A percentile compares a stretch with the other conserved stretches of the same genome.
Conservation (phyloP, 2,888 invertebrate species). For the Polydesmus complanatus region DNA sequence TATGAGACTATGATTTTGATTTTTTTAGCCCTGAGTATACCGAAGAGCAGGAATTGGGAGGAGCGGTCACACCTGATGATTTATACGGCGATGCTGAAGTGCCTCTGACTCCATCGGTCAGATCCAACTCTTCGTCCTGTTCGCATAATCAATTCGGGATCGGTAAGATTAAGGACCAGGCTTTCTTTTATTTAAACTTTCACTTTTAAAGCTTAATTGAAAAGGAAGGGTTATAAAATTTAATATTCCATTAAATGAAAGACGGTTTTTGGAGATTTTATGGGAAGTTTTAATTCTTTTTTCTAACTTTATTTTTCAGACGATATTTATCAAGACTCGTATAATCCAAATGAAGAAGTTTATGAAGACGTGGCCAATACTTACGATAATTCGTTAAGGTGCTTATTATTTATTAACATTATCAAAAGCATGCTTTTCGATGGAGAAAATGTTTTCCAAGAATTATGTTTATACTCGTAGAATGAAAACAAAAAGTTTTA, state of each 20-base stretch:
- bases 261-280: background rate
- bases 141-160: background rate
- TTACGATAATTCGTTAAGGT: too few species aligned
- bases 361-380: slow-evolving; percentile 4
- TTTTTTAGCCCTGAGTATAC: slow-evolving; percentile 7
- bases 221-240: background rate
- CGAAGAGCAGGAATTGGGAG: slow-evolving; percentile 6
- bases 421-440: too few species aligned
- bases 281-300: background rate
- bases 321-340: slow-evolving; percentile 4
- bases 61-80: background rate
- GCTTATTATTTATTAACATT: too few species aligned
- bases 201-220: background rate
- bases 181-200: background rate
- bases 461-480: too few species aligned
- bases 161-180: background rate
- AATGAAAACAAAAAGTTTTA: too few species aligned
- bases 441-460: too few species aligned
- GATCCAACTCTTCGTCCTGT: background rate
- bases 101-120: background rate
- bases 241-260: background rate
- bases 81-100: slow-evolving; percentile 4
- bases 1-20: too few species aligned
- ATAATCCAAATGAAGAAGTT: slow-evolving; percentile 6
- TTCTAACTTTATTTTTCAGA: background rate